Evolutionary conservation across 2,113 vertebrate species (phyloP).

Genomic region (Antennarius striatus): DNA sequence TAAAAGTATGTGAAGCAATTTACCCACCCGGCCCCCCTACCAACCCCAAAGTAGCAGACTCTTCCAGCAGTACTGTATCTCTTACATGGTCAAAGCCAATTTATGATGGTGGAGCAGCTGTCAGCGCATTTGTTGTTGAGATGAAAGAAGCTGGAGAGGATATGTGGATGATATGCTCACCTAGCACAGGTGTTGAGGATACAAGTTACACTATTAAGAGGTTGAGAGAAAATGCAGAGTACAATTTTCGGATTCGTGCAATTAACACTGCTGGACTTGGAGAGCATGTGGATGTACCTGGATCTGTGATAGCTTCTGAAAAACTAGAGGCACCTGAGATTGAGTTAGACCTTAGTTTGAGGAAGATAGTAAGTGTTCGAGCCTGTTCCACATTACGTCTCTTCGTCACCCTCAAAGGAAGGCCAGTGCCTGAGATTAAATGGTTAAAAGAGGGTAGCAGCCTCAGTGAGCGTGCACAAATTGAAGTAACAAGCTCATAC

Average conservation of each 20-base stretch:
- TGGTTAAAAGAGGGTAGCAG: slow-evolving; percentile 91
- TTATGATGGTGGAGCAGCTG: slow-evolving; percentile 92
- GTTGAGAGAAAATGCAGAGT: slow-evolving; percentile 91
- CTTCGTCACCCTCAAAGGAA: slow-evolving; percentile 92
- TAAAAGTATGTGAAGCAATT: slow-evolving; percentile 89
- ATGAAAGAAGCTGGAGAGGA: slow-evolving; percentile 87
- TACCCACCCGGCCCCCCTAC: slow-evolving; percentile 95
- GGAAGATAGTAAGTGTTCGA: slow-evolving; percentile 91
- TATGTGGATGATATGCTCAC: slow-evolving; percentile 90
- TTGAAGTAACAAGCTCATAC: slow-evolving; percentile 90
- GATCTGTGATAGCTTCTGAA: slow-evolving; percentile 84
- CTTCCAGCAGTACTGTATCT: slow-evolving; percentile 88
- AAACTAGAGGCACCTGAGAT: slow-evolving; percentile 94
- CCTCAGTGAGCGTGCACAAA: slow-evolving; percentile 88
- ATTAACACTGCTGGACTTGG: slow-evolving; percentile 92
- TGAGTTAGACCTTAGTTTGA: slow-evolving; percentile 90
- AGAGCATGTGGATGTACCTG: slow-evolving; percentile 85
- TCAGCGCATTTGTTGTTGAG: slow-evolving; percentile 91
- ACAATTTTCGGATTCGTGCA: slow-evolving; percentile 92
- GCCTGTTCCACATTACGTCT: slow-evolving; percentile 90
- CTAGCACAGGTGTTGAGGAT: slow-evolving; percentile 84
- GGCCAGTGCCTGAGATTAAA: slow-evolving; percentile 94
- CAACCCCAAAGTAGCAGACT: slow-evolving; percentile 92
- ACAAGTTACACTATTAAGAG: slow-evolving; percentile 89
- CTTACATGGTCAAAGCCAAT: slow-evolving; percentile 93